Evolutionary conservation across 2,888 invertebrate species (phyloP), one percentile per base, ranked within the genome.

Genomic region (Muschampia plurimacula): DNA sequence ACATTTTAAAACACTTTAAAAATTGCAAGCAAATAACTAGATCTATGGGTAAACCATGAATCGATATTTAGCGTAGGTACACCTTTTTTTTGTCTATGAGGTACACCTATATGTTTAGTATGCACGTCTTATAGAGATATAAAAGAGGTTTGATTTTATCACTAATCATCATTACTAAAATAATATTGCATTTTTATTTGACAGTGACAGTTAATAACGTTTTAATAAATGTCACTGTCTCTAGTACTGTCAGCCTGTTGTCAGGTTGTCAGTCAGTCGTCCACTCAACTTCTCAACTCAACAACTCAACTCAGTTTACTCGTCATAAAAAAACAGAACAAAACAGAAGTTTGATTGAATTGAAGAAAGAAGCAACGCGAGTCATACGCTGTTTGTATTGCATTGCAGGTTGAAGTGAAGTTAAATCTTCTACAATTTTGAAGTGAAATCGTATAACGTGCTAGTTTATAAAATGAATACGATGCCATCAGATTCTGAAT

Each of bases 401-500:
- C 15, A 52, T 15, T 52, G 52, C 15, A 7, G 52, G 15, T 7
- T 6, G 15, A 52, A 52, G 52, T 15, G 15, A 52, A 52, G 52
- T 15, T 52, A 15, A 52, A 52, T 52, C 15, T 52, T 6, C 15
- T 52, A 8, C 8, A 52, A 15, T 52, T 52, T 52, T 52, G 7
- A 4, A 15, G 8, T 2, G 15, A 52, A 52, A 15, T 15, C 7
- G 52, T 55, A 10, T 22, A 55, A 22, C 22, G 55, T 22, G 55
- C 22, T 10, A 22, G 22, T 9, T 55, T 60, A 13, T 28, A 81
- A 72, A 74, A 93, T 93, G 92, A 83, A 87, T 77, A 90, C 92
- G 10, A 79, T 85, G 76, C 88, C 85, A 59, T 93, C 93, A 22
- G 93, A 93, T 80, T 82, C 89, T 7, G 94, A 93, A 82, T 93